These are phyloP conservation scores for Xyrauchen texanus DNA, from an alignment of 2,113 vertebrate genomes.

Conservation along the genomic window DNA sequence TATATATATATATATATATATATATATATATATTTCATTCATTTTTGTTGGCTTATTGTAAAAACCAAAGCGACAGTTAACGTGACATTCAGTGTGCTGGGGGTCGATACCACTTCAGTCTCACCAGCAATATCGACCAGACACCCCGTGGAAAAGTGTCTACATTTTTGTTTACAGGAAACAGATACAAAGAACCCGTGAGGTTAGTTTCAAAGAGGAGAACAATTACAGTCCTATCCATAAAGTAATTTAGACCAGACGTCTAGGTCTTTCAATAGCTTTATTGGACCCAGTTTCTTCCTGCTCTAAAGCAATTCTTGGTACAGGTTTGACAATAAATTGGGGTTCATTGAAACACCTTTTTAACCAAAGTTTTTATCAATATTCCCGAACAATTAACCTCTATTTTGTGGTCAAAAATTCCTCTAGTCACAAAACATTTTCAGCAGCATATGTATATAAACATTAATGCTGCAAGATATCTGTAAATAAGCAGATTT, in stretches of 20 bases:
- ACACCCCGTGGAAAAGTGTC: constrained; percentile 78
- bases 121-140: constrained; percentile 72
- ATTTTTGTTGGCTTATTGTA: too few relatives aligned
- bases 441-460: too few relatives aligned
- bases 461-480: too few relatives aligned
- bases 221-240: constrained; percentile 79
- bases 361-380: constrained; percentile 74
- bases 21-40: too few relatives aligned
- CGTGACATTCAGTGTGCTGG: constrained; percentile 68
- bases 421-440: too few relatives aligned
- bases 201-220: constrained; percentile 88
- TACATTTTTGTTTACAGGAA: constrained; percentile 81
- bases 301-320: constrained; percentile 93
- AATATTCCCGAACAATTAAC: constrained; percentile 10
- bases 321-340: constrained; percentile 83
- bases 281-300: constrained; percentile 94
- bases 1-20: too few relatives aligned
- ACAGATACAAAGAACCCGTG: constrained; percentile 88
- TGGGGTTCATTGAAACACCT: constrained; percentile 79
- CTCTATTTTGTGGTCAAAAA: not conserved
- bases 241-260: constrained; percentile 99
- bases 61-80: too few relatives aligned
- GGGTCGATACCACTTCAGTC: constrained; percentile 58
- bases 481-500: too few relatives aligned
- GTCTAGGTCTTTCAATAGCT: constrained; percentile 94